These are phyloP conservation scores for Gryllus bimaculatus DNA, from an alignment of 1,140 invertebrate species.

Conservation along the genomic window DNA sequence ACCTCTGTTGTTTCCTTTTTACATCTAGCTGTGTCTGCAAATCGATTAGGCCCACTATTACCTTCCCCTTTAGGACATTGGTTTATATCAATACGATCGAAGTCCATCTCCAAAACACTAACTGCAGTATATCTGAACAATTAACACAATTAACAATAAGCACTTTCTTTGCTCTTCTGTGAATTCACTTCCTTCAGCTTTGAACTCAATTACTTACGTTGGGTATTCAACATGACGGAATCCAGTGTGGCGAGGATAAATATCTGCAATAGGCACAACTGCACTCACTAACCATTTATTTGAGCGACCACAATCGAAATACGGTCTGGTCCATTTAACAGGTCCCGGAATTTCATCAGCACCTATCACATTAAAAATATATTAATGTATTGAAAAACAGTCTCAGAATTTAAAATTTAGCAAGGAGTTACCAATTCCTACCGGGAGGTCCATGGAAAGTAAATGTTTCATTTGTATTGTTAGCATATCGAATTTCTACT, in stretches of 20 bases:
- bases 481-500: conserved; percentile 84
- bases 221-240: conserved; percentile 94
- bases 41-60: conserved; percentile 80
- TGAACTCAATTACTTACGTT: conserved; percentile 53
- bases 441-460: conserved; percentile 88
- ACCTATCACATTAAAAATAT: conserved; percentile 34
- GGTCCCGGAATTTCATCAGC: conserved; percentile 82
- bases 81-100: conserved; percentile 95
- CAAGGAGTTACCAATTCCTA: conserved; percentile 25
- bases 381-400: background rate
- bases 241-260: conserved; percentile 87
- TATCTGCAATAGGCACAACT: conserved; percentile 88
- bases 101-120: conserved; percentile 91
- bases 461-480: conserved; percentile 91
- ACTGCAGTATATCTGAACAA: conserved; percentile 77
- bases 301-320: conserved; percentile 91
- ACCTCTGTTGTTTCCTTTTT: conserved; percentile 89
- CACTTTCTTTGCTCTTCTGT: background rate
- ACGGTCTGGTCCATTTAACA: conserved; percentile 87
- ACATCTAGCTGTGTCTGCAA: conserved; percentile 84
- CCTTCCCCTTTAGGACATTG: conserved; percentile 85
- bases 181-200: background rate
- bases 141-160: conserved; percentile 10
- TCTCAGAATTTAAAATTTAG: background rate
- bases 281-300: conserved; percentile 94